A percentile compares a stretch with the other conserved stretches of the same genome.
Evolutionary conservation across 1,140 invertebrate species (phyloP).

Genomic region (Chymomyza costata): DNA sequence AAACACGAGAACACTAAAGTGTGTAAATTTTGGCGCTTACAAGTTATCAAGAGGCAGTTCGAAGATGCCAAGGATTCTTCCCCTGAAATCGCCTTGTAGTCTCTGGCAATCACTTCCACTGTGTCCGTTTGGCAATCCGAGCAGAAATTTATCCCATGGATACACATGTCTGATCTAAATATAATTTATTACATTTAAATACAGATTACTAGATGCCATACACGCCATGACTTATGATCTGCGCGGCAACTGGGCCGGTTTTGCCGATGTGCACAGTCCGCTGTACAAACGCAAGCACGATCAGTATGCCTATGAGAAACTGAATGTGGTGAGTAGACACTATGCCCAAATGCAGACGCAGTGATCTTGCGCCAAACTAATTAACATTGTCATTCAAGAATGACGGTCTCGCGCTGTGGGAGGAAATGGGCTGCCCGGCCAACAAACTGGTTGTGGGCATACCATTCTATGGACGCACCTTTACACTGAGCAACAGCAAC

Average conservation of each 20-base stretch:
- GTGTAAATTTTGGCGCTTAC: no score
- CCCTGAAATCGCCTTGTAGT: no score
- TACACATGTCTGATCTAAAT: background rate
- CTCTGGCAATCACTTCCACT: no score
- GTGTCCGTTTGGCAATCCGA: no score
- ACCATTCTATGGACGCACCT: conserved; percentile 90
- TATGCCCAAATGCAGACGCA: background rate
- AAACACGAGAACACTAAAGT: no score
- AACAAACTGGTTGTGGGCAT: conserved; percentile 92
- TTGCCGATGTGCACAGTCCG: conserved; percentile 90
- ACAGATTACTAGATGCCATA: conserved; percentile 84
- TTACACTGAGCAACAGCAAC: conserved; percentile 86
- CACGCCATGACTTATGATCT: conserved; percentile 95
- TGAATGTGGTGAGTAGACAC: conserved; percentile 85
- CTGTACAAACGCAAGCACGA: conserved; percentile 89
- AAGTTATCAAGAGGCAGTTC: no score
- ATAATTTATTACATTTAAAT: conserved; percentile 21
- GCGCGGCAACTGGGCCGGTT: conserved; percentile 93
- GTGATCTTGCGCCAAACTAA: conserved; percentile 12
- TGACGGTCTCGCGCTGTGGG: conserved; percentile 89
- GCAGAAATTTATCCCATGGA: no score
- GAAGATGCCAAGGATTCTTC: no score
- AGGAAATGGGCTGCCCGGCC: conserved; percentile 88
- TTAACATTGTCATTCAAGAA: conserved; percentile 78
- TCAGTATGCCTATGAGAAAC: conserved; percentile 90